These are phyloP conservation scores for Napeogenes inachia DNA, from an alignment of 2,888 invertebrate genomes.

Conservation along the genomic window DNA sequence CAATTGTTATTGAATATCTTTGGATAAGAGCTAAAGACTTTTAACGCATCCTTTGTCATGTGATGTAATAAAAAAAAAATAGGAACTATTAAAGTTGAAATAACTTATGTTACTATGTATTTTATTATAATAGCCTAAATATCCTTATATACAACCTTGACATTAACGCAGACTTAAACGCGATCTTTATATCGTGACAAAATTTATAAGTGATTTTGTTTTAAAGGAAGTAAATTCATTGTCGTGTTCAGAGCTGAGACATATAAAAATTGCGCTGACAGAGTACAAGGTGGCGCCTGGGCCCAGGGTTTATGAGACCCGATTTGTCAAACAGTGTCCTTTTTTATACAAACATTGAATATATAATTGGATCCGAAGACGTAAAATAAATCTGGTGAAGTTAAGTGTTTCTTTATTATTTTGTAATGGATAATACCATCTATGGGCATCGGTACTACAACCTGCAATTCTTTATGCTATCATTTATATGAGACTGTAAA, in stretches of 20 bases:
- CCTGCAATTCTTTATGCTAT: too few relatives aligned
- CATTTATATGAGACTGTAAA: too few relatives aligned
- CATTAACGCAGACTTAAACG: background rate
- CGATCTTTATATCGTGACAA: conserved; percentile 1
- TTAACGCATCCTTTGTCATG: background rate
- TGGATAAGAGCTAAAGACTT: background rate
- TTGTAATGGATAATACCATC: background rate
- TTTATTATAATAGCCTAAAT: too few relatives aligned
- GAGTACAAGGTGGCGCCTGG: conserved; percentile 52
- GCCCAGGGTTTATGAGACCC: conserved; percentile 46
- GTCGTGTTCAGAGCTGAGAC: conserved; percentile 40
- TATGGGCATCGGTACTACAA: too few relatives aligned
- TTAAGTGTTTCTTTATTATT: conserved; percentile 5
- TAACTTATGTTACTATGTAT: too few relatives aligned
- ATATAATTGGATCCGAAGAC: conserved; percentile 27
- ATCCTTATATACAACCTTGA: too few relatives aligned
- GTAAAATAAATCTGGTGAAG: conserved; percentile 7
- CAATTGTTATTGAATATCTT: conserved; percentile 4
- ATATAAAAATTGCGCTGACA: conserved; percentile 55
- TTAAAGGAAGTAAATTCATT: conserved; percentile 29
- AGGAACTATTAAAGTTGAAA: too few relatives aligned
- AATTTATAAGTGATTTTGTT: conserved; percentile 6
- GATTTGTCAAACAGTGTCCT: conserved; percentile 52
- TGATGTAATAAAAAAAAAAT: too few relatives aligned
- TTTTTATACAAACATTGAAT: conserved; percentile 34